phyloP scores from a whole-genome alignment of 2,888 invertebrate genomes.

The Mystacides longicornis region DNA sequence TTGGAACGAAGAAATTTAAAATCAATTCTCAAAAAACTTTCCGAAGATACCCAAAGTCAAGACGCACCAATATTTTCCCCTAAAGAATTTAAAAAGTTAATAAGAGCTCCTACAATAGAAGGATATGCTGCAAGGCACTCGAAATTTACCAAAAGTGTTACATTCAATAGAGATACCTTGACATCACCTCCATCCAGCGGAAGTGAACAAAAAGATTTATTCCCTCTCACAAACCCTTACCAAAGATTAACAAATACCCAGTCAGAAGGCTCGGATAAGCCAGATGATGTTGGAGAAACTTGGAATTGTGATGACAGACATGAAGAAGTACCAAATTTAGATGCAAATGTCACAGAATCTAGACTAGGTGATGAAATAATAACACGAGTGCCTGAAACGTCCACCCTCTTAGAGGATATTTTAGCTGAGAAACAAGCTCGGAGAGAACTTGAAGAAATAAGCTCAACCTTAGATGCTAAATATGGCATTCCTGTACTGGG shows the following conservation, averaged over 20 bases:
- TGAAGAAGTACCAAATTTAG: constrained; percentile 14
- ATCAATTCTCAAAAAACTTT: constrained; percentile 77
- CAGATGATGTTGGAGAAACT: constrained; percentile 17
- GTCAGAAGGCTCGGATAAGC: constrained; percentile 19
- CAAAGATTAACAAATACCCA: constrained; percentile 20
- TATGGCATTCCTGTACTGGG: constrained; percentile 28
- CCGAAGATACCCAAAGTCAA: constrained; percentile 55
- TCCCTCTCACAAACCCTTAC: constrained; percentile 24
- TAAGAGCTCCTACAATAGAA: constrained; percentile 78
- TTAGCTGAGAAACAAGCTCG: constrained; percentile 20
- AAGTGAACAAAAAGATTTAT: constrained; percentile 27
- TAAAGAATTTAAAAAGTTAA: constrained; percentile 59
- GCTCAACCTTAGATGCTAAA: constrained; percentile 20
- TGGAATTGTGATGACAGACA: constrained; percentile 15
- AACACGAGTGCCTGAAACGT: constrained; percentile 12
- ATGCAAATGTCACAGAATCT: constrained; percentile 13
- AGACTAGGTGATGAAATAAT: constrained; percentile 7
- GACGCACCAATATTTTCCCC: constrained; percentile 45
- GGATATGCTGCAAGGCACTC: constrained; percentile 84
- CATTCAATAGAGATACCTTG: constrained; percentile 77
- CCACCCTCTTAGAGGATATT: constrained; percentile 15
- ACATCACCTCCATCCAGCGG: constrained; percentile 66
- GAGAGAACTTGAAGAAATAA: constrained; percentile 13
- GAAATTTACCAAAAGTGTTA: constrained; percentile 82
- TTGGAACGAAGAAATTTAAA: constrained; percentile 73